phyloP scores from a whole-genome alignment of 2,113 vertebrate species.

The Cavia porcellus region DNA sequence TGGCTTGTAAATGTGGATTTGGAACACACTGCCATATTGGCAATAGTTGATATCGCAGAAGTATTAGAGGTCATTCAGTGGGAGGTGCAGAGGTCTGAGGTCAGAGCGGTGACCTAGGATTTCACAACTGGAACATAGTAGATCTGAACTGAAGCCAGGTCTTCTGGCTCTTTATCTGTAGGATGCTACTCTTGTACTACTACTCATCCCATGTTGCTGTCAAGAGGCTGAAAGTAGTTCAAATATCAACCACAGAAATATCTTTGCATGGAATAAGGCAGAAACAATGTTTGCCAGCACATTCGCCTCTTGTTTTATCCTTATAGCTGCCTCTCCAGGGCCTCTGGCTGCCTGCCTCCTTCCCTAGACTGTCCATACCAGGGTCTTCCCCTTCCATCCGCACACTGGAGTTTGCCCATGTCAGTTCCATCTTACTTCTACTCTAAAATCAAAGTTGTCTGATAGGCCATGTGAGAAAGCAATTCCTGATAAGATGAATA shows the following conservation, averaged over 20 bases:
- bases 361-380: neutral
- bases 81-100: neutral
- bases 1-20: neutral
- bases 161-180: neutral
- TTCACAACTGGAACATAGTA: neutral
- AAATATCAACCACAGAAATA: neutral
- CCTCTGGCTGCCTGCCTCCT: neutral
- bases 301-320: neutral
- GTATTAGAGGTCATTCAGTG: neutral
- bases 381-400: neutral
- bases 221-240: neutral
- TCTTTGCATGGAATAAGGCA: neutral
- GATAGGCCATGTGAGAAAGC: neutral
- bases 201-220: neutral
- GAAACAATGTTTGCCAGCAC: neutral
- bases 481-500: neutral
- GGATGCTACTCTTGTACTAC: neutral
- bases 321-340: neutral
- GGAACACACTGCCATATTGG: neutral
- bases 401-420: neutral
- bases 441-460: neutral
- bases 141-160: neutral
- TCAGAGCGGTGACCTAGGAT: neutral
- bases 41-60: neutral
- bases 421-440: neutral